These are phyloP conservation scores for Cremastinae sp. DNA, from an alignment of 2,888 invertebrate species.

Conservation along the genomic window DNA sequence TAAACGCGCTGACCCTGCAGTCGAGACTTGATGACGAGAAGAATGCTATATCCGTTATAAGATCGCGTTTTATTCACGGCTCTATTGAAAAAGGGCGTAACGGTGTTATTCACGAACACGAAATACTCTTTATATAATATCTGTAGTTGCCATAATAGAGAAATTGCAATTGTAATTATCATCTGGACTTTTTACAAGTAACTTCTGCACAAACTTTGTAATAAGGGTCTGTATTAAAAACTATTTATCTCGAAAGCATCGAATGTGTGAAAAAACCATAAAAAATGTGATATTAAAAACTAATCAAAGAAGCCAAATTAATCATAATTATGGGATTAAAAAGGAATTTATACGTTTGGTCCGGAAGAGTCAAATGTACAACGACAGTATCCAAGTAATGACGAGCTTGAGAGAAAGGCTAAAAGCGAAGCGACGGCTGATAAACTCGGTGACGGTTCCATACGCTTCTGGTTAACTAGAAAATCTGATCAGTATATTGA, in stretches of 20 bases:
- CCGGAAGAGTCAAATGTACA: constrained; percentile 46
- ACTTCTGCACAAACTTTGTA: too few relatives aligned
- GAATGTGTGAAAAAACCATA: too few relatives aligned
- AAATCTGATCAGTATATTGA: constrained; percentile 61
- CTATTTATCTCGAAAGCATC: too few relatives aligned
- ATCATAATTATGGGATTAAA: constrained; percentile 58
- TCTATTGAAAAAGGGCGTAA: background rate
- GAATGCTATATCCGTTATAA: constrained; percentile 39
- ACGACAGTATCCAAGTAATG: constrained; percentile 15
- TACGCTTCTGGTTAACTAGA: constrained; percentile 65
- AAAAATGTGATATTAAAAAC: too few relatives aligned
- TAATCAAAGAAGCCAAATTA: too few relatives aligned
- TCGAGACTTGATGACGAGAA: constrained; percentile 52
- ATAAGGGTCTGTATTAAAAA: too few relatives aligned
- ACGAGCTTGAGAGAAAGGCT: constrained; percentile 5
- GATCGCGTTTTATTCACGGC: constrained; percentile 17
- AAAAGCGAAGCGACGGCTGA: constrained; percentile 45
- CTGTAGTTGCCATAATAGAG: too few relatives aligned
- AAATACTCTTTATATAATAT: background rate
- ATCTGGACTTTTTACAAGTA: too few relatives aligned
- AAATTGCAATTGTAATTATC: too few relatives aligned
- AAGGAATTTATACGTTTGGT: constrained; percentile 61
- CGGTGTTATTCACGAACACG: background rate
- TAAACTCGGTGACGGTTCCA: constrained; percentile 57
- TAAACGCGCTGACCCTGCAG: constrained; percentile 63